These are phyloP conservation scores for Cyprinodon tularosa DNA, from an alignment of 2,113 vertebrate species.

Conservation along the genomic window DNA sequence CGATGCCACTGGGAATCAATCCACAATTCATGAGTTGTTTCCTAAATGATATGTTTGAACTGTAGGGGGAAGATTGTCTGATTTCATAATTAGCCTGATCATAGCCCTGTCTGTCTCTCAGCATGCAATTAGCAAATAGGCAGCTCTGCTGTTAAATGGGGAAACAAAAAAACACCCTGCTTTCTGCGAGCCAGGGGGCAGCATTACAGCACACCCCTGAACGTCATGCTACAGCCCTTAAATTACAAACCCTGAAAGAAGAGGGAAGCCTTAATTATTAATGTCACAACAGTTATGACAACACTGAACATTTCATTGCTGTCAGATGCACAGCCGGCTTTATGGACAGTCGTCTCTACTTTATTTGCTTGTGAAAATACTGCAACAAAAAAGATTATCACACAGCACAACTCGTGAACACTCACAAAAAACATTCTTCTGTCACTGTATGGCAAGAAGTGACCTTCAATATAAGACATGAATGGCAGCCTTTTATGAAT, in stretches of 20 bases:
- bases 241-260: slow-evolving; percentile 17
- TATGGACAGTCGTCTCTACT: background rate
- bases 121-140: slow-evolving; percentile 61
- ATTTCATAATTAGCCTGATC: slow-evolving; percentile 77
- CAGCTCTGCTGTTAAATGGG: slow-evolving; percentile 41
- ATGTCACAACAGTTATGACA: slow-evolving; percentile 36
- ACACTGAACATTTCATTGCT: slow-evolving; percentile 21
- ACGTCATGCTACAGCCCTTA: slow-evolving; percentile 23
- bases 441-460: background rate
- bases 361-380: background rate
- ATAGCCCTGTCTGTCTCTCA: slow-evolving; percentile 60
- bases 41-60: slow-evolving; percentile 75
- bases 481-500: slow-evolving; percentile 1
- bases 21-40: slow-evolving; percentile 45
- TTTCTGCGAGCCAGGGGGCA: slow-evolving; percentile 26
- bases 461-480: background rate
- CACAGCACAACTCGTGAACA: too few species aligned
- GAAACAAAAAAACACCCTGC: background rate
- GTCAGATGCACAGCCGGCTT: slow-evolving; percentile 1
- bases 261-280: slow-evolving; percentile 29
- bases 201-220: slow-evolving; percentile 35
- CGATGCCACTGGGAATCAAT: slow-evolving; percentile 35
- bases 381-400: background rate
- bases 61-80: slow-evolving; percentile 68
- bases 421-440: background rate